phyloP scores from a whole-genome alignment of 2,888 invertebrate genomes.

The Conchocele bisecta region DNA sequence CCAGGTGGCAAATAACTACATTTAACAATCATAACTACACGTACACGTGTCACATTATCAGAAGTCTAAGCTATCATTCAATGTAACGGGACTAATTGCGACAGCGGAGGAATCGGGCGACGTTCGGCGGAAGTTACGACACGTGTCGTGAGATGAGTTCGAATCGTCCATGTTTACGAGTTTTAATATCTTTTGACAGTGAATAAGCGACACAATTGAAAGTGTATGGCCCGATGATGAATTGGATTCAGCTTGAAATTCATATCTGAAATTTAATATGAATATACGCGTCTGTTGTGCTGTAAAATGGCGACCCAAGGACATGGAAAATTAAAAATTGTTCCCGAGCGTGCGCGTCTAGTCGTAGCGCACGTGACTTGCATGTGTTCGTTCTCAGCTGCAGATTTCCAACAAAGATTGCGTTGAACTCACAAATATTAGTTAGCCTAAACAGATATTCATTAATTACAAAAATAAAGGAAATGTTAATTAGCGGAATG shows the following conservation, averaged over 20 bases:
- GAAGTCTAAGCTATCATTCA: constrained; percentile 44
- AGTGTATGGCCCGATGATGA: constrained; percentile 45
- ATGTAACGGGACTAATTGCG: constrained; percentile 60
- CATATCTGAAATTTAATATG: constrained; percentile 62
- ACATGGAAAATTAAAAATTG: constrained; percentile 54
- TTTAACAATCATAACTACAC: constrained; percentile 26
- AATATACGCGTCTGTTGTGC: constrained; percentile 39
- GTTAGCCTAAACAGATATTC: constrained; percentile 30
- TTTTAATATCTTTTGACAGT: constrained; percentile 61
- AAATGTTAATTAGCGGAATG: too few species aligned
- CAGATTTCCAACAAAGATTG: constrained; percentile 23
- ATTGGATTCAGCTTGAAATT: constrained; percentile 56
- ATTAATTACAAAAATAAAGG: too few species aligned
- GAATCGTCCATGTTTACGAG: constrained; percentile 59
- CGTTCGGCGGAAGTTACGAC: constrained; percentile 50
- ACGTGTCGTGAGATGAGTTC: constrained; percentile 57
- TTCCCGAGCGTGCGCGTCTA: constrained; percentile 41
- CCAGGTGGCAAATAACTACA: constrained; percentile 55
- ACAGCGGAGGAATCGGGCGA: constrained; percentile 52
- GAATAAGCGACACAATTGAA: constrained; percentile 56
- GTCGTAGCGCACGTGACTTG: constrained; percentile 37
- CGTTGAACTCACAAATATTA: constrained; percentile 38
- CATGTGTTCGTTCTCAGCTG: constrained; percentile 47
- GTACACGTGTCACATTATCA: constrained; percentile 51
- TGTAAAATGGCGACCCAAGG: constrained; percentile 32